These are phyloP conservation scores for Melinaea menophilus DNA, from an alignment of 2,888 invertebrate genomes.

Conservation along the genomic window DNA sequence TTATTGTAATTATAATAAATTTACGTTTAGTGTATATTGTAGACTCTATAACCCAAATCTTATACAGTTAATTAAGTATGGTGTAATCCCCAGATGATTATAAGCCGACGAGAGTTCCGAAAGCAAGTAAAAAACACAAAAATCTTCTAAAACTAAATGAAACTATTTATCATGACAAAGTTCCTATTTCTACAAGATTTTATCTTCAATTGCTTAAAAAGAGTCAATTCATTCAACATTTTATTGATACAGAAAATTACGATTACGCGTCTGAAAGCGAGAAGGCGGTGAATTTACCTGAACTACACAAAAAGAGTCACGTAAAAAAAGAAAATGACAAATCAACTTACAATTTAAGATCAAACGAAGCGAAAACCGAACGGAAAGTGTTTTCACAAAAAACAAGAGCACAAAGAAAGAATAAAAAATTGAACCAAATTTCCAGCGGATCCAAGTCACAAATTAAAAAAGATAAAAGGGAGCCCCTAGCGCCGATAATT, in stretches of 20 bases:
- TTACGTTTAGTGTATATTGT: not conserved
- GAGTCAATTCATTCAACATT: slow-evolving; percentile 62
- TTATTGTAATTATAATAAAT: too few relatives aligned
- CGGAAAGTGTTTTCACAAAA: slow-evolving; percentile 54
- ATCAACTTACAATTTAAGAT: slow-evolving; percentile 59
- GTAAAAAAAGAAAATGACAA: slow-evolving; percentile 49
- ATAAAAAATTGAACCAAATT: slow-evolving; percentile 22
- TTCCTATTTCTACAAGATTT: slow-evolving; percentile 67
- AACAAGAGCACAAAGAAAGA: slow-evolving; percentile 43
- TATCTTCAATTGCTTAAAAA: slow-evolving; percentile 63
- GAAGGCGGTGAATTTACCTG: slow-evolving; percentile 45
- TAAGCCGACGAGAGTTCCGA: slow-evolving; percentile 44
- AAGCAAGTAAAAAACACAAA: slow-evolving; percentile 53
- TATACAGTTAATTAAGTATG: not conserved
- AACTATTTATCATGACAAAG: slow-evolving; percentile 67
- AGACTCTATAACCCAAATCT: not conserved
- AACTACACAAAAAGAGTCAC: slow-evolving; percentile 40
- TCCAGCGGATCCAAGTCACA: slow-evolving; percentile 28
- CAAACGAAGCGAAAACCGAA: slow-evolving; percentile 57
- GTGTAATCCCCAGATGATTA: slow-evolving; percentile 43
- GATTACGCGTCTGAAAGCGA: slow-evolving; percentile 69
- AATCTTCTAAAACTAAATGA: slow-evolving; percentile 59
- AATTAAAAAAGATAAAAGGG: slow-evolving; percentile 43
- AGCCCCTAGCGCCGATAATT: slow-evolving; percentile 64
- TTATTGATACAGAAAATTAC: slow-evolving; percentile 55